Percentiles rank a stretch among this genome's conserved stretches.
Conservation (phyloP, 1,140 invertebrate species). For the Brachionus paranguensis region DNA sequence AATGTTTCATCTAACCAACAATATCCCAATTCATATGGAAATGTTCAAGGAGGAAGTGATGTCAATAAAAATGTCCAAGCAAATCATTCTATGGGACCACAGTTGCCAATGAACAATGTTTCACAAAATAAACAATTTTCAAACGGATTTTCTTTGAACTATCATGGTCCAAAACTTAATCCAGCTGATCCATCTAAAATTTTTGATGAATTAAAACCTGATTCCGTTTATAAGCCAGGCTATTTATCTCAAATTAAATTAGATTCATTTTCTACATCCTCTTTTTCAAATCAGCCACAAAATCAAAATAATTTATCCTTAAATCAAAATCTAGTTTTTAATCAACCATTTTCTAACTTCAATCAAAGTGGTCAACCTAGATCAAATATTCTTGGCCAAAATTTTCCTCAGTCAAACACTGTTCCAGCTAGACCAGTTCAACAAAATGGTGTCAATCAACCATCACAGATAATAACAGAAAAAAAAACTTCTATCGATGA, state of each 20-base stretch:
- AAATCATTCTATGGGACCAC: neutral
- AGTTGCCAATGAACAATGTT: neutral
- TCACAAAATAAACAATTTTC: neutral
- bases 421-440: neutral
- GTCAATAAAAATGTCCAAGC: neutral
- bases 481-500: neutral
- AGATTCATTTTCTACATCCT: neutral
- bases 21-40: neutral
- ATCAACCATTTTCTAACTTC: neutral
- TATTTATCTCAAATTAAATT: conserved; percentile 11
- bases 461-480: neutral
- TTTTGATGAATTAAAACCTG: neutral
- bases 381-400: neutral
- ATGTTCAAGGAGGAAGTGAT: neutral
- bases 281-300: neutral
- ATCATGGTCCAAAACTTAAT: neutral
- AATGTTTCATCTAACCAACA: neutral
- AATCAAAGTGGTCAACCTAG: neutral
- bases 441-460: neutral
- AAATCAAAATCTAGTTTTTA: neutral
- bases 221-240: conserved; percentile 13
- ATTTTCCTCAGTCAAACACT: neutral
- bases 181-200: neutral
- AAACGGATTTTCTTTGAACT: neutral
- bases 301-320: neutral